Evolutionary conservation across 1,140 invertebrate species (phyloP).

Genomic region (Philopotamus ludificatus): DNA sequence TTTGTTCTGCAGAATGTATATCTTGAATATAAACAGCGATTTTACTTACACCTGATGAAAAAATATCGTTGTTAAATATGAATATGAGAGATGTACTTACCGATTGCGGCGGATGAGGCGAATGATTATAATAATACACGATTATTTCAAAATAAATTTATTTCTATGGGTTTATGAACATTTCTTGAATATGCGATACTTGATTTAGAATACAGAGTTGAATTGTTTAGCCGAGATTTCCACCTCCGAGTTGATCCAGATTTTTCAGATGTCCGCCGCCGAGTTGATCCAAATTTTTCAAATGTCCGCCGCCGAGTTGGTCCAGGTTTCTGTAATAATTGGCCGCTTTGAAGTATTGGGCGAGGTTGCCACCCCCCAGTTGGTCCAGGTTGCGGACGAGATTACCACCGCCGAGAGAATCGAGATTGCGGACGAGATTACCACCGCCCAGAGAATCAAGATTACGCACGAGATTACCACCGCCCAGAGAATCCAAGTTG

Average conservation of each 20-base stretch:
- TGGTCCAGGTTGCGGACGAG: conserved; percentile 51
- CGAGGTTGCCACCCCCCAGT: conserved; percentile 48
- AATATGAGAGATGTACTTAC: no score
- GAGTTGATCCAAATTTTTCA: conserved; percentile 51
- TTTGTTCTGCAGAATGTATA: no score
- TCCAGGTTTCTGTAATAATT: conserved; percentile 45
- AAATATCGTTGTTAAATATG: no score
- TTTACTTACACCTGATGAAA: no score
- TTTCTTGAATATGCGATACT: background rate
- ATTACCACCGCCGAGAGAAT: conserved; percentile 52
- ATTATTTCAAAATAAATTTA: background rate
- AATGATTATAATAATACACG: no score
- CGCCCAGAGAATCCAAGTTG: conserved; percentile 51
- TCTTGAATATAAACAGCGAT: no score
- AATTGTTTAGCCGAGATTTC: conserved; percentile 40
- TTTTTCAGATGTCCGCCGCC: conserved; percentile 53
- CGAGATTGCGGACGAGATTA: conserved; percentile 49
- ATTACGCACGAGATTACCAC: conserved; percentile 48
- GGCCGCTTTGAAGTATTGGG: conserved; percentile 44
- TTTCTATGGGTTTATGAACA: background rate
- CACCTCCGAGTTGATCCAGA: conserved; percentile 43
- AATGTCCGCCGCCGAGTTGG: conserved; percentile 45
- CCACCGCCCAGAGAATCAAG: conserved; percentile 51
- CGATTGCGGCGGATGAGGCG: no score
- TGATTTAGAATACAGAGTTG: background rate